Evolutionary conservation across 2,888 invertebrate species (phyloP).

Genomic region (Bombyx huttoni): DNA sequence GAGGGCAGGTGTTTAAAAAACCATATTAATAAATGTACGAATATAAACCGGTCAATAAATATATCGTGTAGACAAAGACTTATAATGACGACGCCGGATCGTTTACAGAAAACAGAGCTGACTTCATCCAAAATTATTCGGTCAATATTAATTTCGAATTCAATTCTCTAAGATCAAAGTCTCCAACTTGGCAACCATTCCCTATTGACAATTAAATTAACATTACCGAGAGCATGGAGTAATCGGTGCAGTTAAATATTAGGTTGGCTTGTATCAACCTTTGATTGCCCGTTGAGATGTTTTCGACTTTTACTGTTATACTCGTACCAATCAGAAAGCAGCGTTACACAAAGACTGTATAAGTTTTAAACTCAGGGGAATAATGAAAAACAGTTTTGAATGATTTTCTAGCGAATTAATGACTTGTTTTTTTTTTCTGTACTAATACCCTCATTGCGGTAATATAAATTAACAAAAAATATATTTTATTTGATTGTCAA

Average conservation of each 20-base stretch:
- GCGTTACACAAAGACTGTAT: too few relatives aligned
- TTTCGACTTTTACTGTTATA: not conserved
- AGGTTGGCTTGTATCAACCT: conserved; percentile 2
- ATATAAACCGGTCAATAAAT: too few relatives aligned
- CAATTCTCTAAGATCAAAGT: conserved; percentile 52
- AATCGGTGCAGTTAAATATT: conserved; percentile 26
- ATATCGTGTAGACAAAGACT: too few relatives aligned
- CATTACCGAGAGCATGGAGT: conserved; percentile 17
- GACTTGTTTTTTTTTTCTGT: too few relatives aligned
- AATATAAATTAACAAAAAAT: too few relatives aligned
- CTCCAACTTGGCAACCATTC: conserved; percentile 33
- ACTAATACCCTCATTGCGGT: too few relatives aligned
- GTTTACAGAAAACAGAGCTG: not conserved
- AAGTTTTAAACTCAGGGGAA: too few relatives aligned
- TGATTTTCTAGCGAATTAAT: too few relatives aligned
- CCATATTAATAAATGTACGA: too few relatives aligned
- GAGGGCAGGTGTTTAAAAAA: too few relatives aligned
- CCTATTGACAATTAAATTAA: conserved; percentile 33
- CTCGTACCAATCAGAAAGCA: not conserved
- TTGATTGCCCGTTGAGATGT: not conserved
- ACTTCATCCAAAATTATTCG: conserved; percentile 16
- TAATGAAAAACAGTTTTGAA: too few relatives aligned
- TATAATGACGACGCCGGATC: not conserved
- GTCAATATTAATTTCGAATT: conserved; percentile 25
- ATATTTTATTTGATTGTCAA: too few relatives aligned